Base-by-base conservation (phyloP, 2,113 vertebrate genomes). In the Datnioides undecimradiatus region DNA sequence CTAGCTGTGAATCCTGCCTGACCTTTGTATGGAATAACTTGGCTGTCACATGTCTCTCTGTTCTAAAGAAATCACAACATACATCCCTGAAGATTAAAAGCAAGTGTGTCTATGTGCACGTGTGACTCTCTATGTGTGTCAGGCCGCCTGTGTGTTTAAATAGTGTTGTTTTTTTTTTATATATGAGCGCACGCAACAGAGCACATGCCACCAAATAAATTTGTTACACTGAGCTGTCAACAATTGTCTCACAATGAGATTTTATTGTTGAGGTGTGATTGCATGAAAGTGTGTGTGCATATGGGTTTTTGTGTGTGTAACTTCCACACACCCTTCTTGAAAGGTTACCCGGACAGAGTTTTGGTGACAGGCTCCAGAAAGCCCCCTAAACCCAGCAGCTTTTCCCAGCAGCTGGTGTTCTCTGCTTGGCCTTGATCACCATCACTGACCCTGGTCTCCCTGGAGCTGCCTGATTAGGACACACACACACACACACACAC, bases 301-400 rank as follows among this genome's bases (percentile, higher is more conserved):
- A 41, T 76, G 63, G 46, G 64, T 66, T 51, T 40, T 27, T 59
- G 58, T 45, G 76, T 72, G 70, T 77, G 65, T 59, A 55, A 40
- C 19, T 51, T 67, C 57, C 38, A 51, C 43, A 14, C 67, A 65
- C 68, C 80, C 76, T 76, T 65, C 55, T 85, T 62, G 74, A 87
- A 89, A 89, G 89, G 88, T 91, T 90, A 88, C 88, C 69, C 87
- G 58, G 79, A 79, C 70, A 87, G 86, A 84, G 82, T 88, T 88
- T 86, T 88, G 72, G 90, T 91, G 88, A 91, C 90, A 91, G 83
- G 85, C 59, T 89, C 77, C 81, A 92, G 87, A 90, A 90, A 91
- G 87, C 91, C 85, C 70, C 77, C 79, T 89, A 87, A 90, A 92
- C 81, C 90, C 87, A 83, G 83, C 81, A 89, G 91, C 89, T 90